Evolutionary conservation across 2,113 vertebrate genomes (phyloP).

Genomic region (Myiagra hebetior): DNA sequence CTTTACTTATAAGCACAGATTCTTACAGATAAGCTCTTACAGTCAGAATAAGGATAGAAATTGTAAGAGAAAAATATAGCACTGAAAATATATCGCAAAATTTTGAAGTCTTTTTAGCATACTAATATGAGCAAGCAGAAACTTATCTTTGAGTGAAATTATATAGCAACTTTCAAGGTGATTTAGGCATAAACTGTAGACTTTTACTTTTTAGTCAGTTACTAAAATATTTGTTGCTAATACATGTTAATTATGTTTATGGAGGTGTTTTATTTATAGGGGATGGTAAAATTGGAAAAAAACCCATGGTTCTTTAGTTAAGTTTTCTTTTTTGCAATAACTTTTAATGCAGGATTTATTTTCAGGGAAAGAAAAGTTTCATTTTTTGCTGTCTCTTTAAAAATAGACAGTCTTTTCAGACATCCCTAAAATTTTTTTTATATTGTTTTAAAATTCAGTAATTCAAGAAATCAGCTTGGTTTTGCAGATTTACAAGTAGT

Average conservation of each 20-base stretch:
- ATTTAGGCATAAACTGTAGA: background rate
- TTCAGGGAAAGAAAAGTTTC: background rate
- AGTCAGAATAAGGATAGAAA: background rate
- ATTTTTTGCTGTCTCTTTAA: background rate
- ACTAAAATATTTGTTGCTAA: background rate
- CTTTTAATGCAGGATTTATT: background rate
- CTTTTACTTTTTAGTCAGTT: background rate
- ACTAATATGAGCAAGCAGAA: background rate
- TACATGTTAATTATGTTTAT: background rate
- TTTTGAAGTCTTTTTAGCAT: background rate
- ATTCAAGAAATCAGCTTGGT: background rate
- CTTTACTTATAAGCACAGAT: background rate
- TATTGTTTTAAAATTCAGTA: background rate
- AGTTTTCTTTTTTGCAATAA: background rate
- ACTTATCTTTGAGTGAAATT: background rate
- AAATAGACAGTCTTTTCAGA: background rate
- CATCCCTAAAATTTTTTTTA: fast-evolving
- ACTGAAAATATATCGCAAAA: background rate
- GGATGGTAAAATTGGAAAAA: background rate
- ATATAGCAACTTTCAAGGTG: background rate
- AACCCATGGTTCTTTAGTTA: fast-evolving
- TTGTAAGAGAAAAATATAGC: background rate
- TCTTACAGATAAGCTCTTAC: background rate
- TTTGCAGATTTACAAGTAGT: background rate
- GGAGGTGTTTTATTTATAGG: background rate